Evolutionary conservation across 1,140 invertebrate genomes (phyloP), one percentile per base, ranked within the genome.

Genomic region (Papilio aristodemus): DNA sequence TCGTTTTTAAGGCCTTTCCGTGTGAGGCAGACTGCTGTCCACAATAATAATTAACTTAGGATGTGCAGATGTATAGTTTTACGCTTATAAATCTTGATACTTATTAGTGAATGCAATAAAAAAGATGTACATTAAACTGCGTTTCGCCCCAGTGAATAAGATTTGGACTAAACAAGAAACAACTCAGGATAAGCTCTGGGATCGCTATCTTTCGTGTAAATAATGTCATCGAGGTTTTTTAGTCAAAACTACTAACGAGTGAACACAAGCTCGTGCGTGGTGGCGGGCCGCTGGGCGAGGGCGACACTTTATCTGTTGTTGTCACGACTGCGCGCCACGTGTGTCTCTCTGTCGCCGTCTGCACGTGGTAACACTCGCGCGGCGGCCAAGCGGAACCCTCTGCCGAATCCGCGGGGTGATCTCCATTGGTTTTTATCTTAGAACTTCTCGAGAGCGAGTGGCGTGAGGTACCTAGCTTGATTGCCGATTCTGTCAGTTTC

Each of bases 321-420:
- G 79, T 81, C 79, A 79, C 74, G 78, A 79, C 79, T 84, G 74
- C 72, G 68, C 58, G 75, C 59, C 80, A 82, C 71, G 73, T 80
- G 80, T 78, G 69, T 69, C 68, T 57, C 64, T 70, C 64, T 62
- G 71, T 74, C 27, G 27, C n/a, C 6, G 64, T 38, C 68, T 72
- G 32, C 84, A 86, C 71, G 78, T 86, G 84, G 73, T 78, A 82
- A 76, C 82, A 81, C 82, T 86, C 70, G 69, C 66, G 17, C 9
- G 46, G 60, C 73, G 74, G 58, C 72, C 74, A 73, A 39, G 76
- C 78, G 82, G 74, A 82, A 80, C 82, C 69, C 69, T 82, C 76
- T 74, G 75, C 67, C 38, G 27, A 67, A n/a, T 17, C 32, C 67
- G 38, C 71, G 58, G 73, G 63, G 64, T 14, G 60, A 41, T 27